phyloP scores from a whole-genome alignment of 2,888 invertebrate genomes.

The Darwinula stevensoni region DNA sequence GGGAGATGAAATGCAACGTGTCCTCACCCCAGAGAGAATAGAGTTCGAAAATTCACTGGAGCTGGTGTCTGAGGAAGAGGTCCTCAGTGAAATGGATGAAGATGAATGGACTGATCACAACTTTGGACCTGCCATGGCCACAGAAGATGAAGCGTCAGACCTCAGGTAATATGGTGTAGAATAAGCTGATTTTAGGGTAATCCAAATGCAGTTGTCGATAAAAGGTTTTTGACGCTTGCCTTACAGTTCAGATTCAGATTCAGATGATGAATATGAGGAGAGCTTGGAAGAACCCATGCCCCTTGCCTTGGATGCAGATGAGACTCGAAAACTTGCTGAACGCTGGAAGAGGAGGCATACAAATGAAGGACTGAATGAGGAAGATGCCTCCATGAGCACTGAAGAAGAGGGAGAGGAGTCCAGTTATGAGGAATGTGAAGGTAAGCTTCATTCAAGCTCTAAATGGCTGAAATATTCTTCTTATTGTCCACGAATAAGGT shows the following conservation, averaged over 20 bases:
- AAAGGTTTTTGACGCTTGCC: too few relatives aligned
- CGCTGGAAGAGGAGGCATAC: slow-evolving; percentile 30
- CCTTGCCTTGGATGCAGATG: slow-evolving; percentile 26
- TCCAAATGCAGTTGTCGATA: slow-evolving; percentile 1
- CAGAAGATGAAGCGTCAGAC: slow-evolving; percentile 23
- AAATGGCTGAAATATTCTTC: too few relatives aligned
- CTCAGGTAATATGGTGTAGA: slow-evolving; percentile 13
- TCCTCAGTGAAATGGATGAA: slow-evolving; percentile 54
- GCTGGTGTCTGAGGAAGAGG: slow-evolving; percentile 17
- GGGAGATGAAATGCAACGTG: background rate
- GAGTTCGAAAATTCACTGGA: slow-evolving; percentile 36
- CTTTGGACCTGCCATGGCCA: slow-evolving; percentile 42
- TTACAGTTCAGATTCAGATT: slow-evolving; percentile 21
- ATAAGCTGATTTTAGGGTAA: background rate
- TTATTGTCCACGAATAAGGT: too few relatives aligned
- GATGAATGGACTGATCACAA: slow-evolving; percentile 88
- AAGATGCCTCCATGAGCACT: slow-evolving; percentile 12
- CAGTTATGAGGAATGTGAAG: slow-evolving; percentile 20
- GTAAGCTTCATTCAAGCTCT: too few relatives aligned
- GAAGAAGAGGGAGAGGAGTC: slow-evolving; percentile 13
- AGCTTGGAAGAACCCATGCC: slow-evolving; percentile 6
- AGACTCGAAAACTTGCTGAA: slow-evolving; percentile 34
- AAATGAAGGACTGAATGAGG: slow-evolving; percentile 9
- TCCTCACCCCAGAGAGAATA: slow-evolving; percentile 37
- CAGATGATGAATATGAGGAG: slow-evolving; percentile 25